Conservation (phyloP, 2,888 invertebrate species). For the Didymodactylos carnosus region DNA sequence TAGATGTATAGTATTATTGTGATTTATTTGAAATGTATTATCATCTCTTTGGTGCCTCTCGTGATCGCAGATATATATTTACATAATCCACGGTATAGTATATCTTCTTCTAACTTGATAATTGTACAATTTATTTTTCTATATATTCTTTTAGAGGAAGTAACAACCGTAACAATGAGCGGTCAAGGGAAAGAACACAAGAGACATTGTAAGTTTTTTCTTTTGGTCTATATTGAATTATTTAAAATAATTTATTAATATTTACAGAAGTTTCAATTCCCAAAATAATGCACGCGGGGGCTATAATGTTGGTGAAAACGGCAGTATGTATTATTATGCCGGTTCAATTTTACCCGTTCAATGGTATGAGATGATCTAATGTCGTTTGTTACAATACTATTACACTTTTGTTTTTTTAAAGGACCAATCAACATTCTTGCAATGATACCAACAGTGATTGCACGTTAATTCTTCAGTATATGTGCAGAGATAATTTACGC, state of each 20-base stretch:
- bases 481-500: slow-evolving; percentile 28
- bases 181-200: not conserved
- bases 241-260: not conserved
- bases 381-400: not conserved
- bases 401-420: slow-evolving; percentile 15
- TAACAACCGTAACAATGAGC: not conserved
- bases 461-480: slow-evolving; percentile 32
- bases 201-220: not conserved
- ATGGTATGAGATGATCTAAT: slow-evolving; percentile 22
- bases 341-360: slow-evolving; percentile 29
- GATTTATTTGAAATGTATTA: too few relatives aligned
- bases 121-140: not conserved
- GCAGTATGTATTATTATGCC: slow-evolving; percentile 24
- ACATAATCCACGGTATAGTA: not conserved
- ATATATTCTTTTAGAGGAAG: not conserved
- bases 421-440: slow-evolving; percentile 35
- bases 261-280: slow-evolving; percentile 28
- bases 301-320: slow-evolving; percentile 28
- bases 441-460: slow-evolving; percentile 25
- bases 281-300: slow-evolving; percentile 34
- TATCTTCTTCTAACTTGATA: too few relatives aligned
- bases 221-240: not conserved
- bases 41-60: too few relatives aligned
- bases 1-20: too few relatives aligned
- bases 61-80: not conserved